phyloP scores from a whole-genome alignment of 2,888 invertebrate genomes.

The Operophtera brumata region DNA sequence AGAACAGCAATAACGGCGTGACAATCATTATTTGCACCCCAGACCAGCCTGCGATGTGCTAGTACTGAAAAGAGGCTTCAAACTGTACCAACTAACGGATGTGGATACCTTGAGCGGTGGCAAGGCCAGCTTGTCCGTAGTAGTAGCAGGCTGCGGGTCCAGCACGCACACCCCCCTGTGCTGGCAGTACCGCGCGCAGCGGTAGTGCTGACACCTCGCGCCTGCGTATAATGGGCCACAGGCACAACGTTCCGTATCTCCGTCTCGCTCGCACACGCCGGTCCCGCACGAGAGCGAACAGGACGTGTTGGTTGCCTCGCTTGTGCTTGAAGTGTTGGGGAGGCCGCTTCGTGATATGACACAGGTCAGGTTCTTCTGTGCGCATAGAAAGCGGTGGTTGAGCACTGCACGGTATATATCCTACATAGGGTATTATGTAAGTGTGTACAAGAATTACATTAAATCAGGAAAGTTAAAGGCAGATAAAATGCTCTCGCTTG shows the following conservation, averaged over 20 bases:
- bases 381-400: neutral
- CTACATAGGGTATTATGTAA: no score
- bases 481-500: no score
- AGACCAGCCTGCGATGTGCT: no score
- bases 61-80: no score
- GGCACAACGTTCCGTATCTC: slow-evolving; percentile 62
- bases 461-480: no score
- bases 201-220: slow-evolving; percentile 59
- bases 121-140: slow-evolving; percentile 41
- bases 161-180: slow-evolving; percentile 44
- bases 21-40: no score
- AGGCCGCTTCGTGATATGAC: slow-evolving; percentile 35
- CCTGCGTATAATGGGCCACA: slow-evolving; percentile 53
- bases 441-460: no score
- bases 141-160: slow-evolving; percentile 22
- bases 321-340: slow-evolving; percentile 3
- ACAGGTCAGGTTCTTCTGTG: slow-evolving; percentile 48
- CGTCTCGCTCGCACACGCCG: slow-evolving; percentile 73
- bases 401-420: no score
- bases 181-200: slow-evolving; percentile 48
- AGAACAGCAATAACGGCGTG: neutral
- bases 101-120: slow-evolving; percentile 68
- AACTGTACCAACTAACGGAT: no score
- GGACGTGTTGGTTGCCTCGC: slow-evolving; percentile 13
- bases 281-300: slow-evolving; percentile 46